These are phyloP conservation scores for Tuta absoluta DNA, from an alignment of 2,888 invertebrate genomes.

Conservation along the genomic window DNA sequence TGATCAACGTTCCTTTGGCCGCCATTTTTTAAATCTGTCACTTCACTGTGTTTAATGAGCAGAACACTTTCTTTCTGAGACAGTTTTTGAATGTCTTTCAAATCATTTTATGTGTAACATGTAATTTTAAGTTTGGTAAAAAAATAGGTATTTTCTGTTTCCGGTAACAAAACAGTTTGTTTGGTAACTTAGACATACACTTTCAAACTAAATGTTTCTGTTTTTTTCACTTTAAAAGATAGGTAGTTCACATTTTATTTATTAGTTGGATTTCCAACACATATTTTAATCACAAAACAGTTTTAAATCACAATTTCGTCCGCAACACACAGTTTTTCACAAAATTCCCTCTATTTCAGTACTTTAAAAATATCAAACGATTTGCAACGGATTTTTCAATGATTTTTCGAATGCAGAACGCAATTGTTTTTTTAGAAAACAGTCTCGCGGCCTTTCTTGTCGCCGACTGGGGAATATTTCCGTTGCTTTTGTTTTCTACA, in stretches of 20 bases:
- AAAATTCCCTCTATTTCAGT: neutral
- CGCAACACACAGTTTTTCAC: neutral
- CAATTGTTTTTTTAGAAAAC: conserved; percentile 51
- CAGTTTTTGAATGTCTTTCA: neutral
- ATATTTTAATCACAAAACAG: neutral
- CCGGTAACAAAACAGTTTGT: neutral
- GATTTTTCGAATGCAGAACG: conserved; percentile 7
- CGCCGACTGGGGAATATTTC: conserved; percentile 73
- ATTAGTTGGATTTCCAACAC: too few relatives aligned
- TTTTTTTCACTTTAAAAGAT: neutral
- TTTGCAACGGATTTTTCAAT: neutral
- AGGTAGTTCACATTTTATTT: neutral
- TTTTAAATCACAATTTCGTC: neutral
- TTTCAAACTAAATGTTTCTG: neutral
- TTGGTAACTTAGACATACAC: conserved; percentile 6
- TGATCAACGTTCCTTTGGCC: conserved; percentile 39
- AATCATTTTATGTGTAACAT: neutral
- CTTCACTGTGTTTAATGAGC: conserved; percentile 33
- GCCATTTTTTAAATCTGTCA: conserved; percentile 57
- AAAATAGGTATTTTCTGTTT: too few relatives aligned
- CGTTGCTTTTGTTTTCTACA: conserved; percentile 76
- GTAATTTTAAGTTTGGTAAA: neutral
- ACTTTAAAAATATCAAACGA: neutral
- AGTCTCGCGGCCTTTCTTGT: conserved; percentile 70
- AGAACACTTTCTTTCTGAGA: conserved; percentile 7